phyloP scores from a whole-genome alignment of 2,888 invertebrate genomes.

The Patella ulyssiponensis region DNA sequence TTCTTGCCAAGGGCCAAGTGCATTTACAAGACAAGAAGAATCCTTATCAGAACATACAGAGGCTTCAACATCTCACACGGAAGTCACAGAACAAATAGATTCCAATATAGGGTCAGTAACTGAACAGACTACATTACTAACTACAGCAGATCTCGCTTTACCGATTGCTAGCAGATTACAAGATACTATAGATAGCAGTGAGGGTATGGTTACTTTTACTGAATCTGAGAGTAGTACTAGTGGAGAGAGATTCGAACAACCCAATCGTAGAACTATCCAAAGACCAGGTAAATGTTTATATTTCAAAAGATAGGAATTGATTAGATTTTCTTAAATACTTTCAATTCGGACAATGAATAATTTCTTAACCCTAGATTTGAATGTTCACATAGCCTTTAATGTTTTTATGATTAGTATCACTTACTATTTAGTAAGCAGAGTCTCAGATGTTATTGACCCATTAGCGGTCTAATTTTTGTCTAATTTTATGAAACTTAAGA shows the following conservation, averaged over 20 bases:
- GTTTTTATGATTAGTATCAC: too few species aligned
- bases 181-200: conserved; percentile 16
- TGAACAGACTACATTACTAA: conserved; percentile 8
- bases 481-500: too few species aligned
- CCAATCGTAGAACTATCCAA: background rate
- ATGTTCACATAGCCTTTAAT: too few species aligned
- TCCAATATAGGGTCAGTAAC: background rate
- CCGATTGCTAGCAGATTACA: background rate
- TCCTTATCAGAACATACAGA: background rate
- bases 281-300: background rate
- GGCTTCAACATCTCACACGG: too few species aligned
- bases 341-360: too few species aligned
- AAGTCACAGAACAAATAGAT: too few species aligned
- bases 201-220: conserved; percentile 15
- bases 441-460: too few species aligned
- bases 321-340: too few species aligned
- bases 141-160: background rate
- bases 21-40: background rate
- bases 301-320: background rate
- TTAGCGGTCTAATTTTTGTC: too few species aligned
- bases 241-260: background rate
- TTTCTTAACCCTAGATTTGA: too few species aligned
- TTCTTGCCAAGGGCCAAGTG: too few species aligned
- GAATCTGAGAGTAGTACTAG: background rate
- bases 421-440: too few species aligned